These are phyloP conservation scores for Axinella damicornis DNA, from an alignment of 37 sponge, comb jelly and placozoan genomes.

Conservation along the genomic window DNA sequence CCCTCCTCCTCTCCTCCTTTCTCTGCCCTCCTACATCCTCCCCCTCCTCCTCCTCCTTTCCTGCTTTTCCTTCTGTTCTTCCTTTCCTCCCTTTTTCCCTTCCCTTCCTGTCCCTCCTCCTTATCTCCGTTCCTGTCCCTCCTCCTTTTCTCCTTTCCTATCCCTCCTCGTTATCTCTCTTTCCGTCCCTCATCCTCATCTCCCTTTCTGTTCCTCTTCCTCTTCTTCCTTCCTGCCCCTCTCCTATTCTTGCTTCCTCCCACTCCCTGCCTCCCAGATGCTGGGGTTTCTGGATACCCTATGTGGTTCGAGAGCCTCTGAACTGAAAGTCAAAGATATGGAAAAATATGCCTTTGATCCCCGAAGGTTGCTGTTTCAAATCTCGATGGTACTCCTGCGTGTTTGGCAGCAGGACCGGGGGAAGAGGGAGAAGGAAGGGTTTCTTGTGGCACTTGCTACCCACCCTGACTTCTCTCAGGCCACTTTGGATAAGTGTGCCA, in stretches of 20 bases:
- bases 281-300: conserved; percentile 81
- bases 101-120: too few relatives aligned
- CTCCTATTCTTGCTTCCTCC: background rate
- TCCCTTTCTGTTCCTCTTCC: too few relatives aligned
- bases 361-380: conserved; percentile 42
- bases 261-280: conserved; percentile 40
- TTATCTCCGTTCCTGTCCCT: too few relatives aligned
- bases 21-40: too few relatives aligned
- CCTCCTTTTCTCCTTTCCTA: background rate
- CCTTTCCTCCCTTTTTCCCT: too few relatives aligned
- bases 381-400: conserved; percentile 48
- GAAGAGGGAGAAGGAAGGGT: conserved; percentile 9
- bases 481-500: conserved; percentile 46
- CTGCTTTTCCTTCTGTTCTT: too few relatives aligned
- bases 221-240: too few relatives aligned
- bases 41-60: too few relatives aligned
- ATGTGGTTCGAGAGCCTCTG: conserved; percentile 77
- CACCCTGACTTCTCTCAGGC: conserved; percentile 74
- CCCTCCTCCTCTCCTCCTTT: too few relatives aligned
- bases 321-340: conserved; percentile 78
- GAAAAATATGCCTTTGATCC: conserved; percentile 80
- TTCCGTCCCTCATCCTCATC: too few relatives aligned
- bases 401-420: conserved; percentile 48
- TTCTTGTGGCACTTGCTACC: conserved; percentile 45
- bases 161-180: background rate